Evolutionary conservation across 2,113 vertebrate genomes (phyloP).

Genomic region (Hypomesus transpacificus): DNA sequence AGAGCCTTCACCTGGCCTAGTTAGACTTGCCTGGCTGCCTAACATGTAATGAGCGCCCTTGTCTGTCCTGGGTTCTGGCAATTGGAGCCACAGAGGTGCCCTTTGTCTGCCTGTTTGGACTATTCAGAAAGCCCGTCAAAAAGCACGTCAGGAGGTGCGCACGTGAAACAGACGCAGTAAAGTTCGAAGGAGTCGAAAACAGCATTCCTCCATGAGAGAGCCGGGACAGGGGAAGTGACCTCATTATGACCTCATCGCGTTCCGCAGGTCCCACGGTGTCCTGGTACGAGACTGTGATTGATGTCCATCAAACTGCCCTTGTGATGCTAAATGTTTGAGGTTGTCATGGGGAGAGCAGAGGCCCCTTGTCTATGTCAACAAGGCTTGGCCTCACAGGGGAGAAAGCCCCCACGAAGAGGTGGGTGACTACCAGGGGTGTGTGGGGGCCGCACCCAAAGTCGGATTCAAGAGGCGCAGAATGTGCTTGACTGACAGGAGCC

Average conservation of each 20-base stretch:
- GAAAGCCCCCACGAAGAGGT: neutral
- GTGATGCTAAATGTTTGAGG: neutral
- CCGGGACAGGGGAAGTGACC: neutral
- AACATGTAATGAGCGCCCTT: neutral
- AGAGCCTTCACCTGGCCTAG: too few species aligned
- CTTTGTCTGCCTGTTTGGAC: constrained; percentile 1
- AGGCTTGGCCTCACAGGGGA: neutral
- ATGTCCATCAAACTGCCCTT: neutral
- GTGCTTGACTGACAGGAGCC: too few species aligned
- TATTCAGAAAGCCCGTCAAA: neutral
- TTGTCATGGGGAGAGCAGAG: neutral
- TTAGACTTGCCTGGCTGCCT: neutral
- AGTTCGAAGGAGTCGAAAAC: neutral
- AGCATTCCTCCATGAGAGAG: neutral
- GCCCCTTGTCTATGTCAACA: neutral
- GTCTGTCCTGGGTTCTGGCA: neutral
- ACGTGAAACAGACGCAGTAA: neutral
- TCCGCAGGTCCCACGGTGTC: neutral
- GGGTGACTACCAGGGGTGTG: neutral
- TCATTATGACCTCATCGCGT: neutral
- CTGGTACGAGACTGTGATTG: neutral
- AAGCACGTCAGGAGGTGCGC: neutral
- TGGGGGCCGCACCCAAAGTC: neutral
- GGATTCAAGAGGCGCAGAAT: too few species aligned
- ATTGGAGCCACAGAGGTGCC: neutral